Evolutionary conservation across 2,113 vertebrate genomes (phyloP).

Genomic region (Phaethon lepturus): DNA sequence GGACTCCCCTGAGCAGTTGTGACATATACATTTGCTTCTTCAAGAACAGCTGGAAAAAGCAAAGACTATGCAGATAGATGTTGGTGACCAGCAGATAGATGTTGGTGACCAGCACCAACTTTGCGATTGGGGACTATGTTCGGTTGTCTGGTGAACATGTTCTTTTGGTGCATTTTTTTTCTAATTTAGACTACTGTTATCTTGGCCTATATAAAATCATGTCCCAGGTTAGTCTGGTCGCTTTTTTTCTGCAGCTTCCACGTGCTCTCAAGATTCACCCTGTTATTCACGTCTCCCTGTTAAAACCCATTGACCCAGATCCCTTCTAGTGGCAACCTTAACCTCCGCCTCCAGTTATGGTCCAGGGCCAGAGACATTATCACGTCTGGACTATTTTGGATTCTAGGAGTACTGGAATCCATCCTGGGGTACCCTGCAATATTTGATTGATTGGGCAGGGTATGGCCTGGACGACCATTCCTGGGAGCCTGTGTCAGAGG

Average conservation of each 20-base stretch:
- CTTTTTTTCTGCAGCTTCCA: background rate
- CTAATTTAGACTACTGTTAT: background rate
- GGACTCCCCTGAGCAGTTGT: background rate
- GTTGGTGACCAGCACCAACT: background rate
- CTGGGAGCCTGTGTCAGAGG: background rate
- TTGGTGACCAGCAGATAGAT: background rate
- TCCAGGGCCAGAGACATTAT: background rate
- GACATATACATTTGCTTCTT: background rate
- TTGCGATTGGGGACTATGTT: background rate
- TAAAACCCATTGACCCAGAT: background rate
- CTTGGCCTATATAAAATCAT: background rate
- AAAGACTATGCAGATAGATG: background rate
- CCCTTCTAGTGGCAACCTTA: background rate
- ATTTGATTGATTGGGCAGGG: background rate
- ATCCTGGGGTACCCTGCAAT: background rate
- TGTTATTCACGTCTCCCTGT: background rate
- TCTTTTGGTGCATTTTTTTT: background rate
- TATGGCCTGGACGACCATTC: background rate
- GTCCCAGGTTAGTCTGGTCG: background rate
- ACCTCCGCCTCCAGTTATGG: background rate
- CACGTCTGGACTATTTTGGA: background rate
- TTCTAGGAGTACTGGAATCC: background rate
- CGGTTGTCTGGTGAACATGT: background rate
- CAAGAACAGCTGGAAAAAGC: background rate
- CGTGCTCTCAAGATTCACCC: background rate